These are phyloP conservation scores for Conus ventricosus DNA, from an alignment of 1,140 invertebrate genomes.

Conservation along the genomic window DNA sequence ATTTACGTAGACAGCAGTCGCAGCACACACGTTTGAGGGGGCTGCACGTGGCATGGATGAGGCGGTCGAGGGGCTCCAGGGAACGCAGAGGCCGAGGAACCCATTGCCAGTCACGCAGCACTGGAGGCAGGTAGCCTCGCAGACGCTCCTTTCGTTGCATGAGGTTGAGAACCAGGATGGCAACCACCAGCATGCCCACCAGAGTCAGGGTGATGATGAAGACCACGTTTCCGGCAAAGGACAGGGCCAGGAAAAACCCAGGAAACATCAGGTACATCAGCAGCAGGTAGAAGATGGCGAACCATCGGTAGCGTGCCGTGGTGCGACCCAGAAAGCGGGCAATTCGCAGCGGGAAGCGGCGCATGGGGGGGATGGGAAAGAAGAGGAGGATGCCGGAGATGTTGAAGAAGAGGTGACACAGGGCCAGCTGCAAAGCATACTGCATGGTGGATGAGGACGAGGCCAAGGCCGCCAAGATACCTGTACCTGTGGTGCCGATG, in stretches of 20 bases:
- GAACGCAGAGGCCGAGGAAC: constrained; percentile 76
- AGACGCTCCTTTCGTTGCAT: constrained; percentile 69
- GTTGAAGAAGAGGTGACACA: constrained; percentile 81
- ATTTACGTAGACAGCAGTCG: constrained; percentile 27
- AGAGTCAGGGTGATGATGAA: constrained; percentile 61
- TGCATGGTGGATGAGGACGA: constrained; percentile 68
- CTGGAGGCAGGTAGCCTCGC: constrained; percentile 71
- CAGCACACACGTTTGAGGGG: constrained; percentile 30
- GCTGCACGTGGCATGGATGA: constrained; percentile 3
- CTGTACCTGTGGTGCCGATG: constrained; percentile 81
- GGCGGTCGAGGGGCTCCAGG: constrained; percentile 69
- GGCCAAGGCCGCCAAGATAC: constrained; percentile 77
- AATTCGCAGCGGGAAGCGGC: constrained; percentile 78
- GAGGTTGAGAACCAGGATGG: constrained; percentile 71
- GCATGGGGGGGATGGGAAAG: constrained; percentile 79
- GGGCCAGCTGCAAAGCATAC: constrained; percentile 78
- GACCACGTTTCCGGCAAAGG: constrained; percentile 59
- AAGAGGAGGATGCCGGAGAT: constrained; percentile 79
- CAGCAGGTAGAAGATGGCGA: constrained; percentile 78
- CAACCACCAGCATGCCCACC: constrained; percentile 59
- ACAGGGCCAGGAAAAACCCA: constrained; percentile 74
- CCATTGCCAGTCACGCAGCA: constrained; percentile 76
- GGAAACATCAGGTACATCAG: constrained; percentile 78
- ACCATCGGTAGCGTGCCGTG: constrained; percentile 79
- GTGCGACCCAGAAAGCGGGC: constrained; percentile 76